Base-by-base conservation (phyloP, 2,888 invertebrate genomes). In the Caenorhabditis sulstoni region DNA sequence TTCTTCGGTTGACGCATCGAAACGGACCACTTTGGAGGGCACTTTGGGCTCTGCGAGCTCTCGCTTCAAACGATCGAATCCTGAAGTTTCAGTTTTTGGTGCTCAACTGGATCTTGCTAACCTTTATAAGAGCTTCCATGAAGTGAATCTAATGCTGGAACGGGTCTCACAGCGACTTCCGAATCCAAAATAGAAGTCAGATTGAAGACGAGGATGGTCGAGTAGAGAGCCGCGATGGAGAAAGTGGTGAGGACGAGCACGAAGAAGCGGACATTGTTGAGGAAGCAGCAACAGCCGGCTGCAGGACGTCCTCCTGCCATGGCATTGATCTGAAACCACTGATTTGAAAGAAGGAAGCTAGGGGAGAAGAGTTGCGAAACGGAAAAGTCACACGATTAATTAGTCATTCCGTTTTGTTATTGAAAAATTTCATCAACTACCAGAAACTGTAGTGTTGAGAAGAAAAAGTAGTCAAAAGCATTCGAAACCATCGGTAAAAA, bases 191-290 rank as follows among this genome's bases (percentile, higher is more conserved):
- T 79, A 8, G 82, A 71, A n/a, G 86, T 81, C 50, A 87, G 64
- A 61, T 86, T 83, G 71, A 85, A 86, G 9, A 87, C 62, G 11
- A 87, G 49, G 5, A 86, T 29, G 47, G 85, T 87, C 39, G 87
- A 79, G 53, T 81, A 87, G 1, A 87, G 45, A 18, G 81, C 67
- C 3, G 83, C 70, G 18, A 87, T 59, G 14, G 79, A 66, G 44
- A 74, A 41, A 23, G 81, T 85, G 11, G 81, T 71, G n/a, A 86
- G 68, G 1, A 87, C 35, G 16, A 87, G 64, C 12, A 86, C 68
- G 41, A 82, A 76, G 61, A 81, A 78, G 23, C 87, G 84, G 20
- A 84, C 80, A 70, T 81, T 83, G 62, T 83, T 82, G 41, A 77
- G 65, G 65, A 83, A 82, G 66, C 82, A 82, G 66, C 85, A 85